Base-by-base conservation (phyloP, 2,888 invertebrate genomes). In the Argynnis bischoffii region DNA sequence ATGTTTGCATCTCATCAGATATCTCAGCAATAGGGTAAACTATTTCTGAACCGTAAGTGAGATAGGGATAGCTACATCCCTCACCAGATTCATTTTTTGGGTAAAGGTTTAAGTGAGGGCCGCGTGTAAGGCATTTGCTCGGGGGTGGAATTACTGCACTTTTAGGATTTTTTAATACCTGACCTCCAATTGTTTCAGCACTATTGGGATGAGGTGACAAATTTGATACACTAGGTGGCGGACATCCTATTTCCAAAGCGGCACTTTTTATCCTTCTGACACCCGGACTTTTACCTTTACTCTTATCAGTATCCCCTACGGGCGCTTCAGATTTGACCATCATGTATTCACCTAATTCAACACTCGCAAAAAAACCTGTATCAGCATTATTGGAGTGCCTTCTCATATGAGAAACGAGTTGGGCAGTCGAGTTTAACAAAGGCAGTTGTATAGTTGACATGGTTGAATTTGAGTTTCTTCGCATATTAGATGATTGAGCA, bases 21-120 rank as follows among this genome's bases (percentile, higher is more conserved):
- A 96, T 96, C 87, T 97, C 97, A 0, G 96, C 97, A 76, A 97
- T 97, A 4, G 97, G 97, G 84, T 97, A 97, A 1, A 96, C 95
- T 68, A 96, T 96, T 85, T 96, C 96, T 1, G 96, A 96, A 15
- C 95, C 95, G 76, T 95, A 95, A 50, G 94, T 94, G 69, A 94
- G 76, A 72, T 91, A 93, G 1, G 97, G 97, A 83, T 97, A 96
- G 63, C 96, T 94, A 64, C 96, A 95, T 71, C 96, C 96, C 72
- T 96, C 95, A 8, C 95, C 95, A 48, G 94, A 94, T 80, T 94
- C 94, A 70, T 92, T 93, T 75, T 94, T 94, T 0, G 95, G 95
- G 77, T 95, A 95, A 16, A 96, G 85, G 81, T 95, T 95, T 41
- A 95, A 87, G 81, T 95, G 95, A 53, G 95, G 95, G 72, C 96